Base-by-base conservation (phyloP, 2,797 vertebrate genomes). In the Serranus cabrilla region DNA sequence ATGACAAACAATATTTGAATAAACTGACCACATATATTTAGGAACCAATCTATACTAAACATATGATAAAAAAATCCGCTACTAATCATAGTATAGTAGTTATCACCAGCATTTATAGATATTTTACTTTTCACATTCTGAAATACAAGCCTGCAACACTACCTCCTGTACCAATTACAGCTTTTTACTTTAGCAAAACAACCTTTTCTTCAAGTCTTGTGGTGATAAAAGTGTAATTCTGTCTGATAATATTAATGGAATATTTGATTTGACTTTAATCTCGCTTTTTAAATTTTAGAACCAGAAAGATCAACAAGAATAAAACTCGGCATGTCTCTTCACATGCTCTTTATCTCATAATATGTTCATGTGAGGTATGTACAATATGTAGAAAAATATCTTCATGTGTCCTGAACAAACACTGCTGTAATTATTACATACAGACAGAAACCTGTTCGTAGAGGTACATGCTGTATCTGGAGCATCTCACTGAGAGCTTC, bases 331-430 rank as follows among this genome's bases (percentile, higher is more conserved):
- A 46, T 61, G 14, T 42, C 11, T 31, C 21, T 23, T 18, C 10
- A 34, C 34, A 34, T 34, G 34, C 5, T 34, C 9, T 40, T 25
- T 23, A 42, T 40, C n/a, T 59, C 14, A 46, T 5, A 62, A 20
- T 64, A 31, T 61, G 34, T 51, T 6, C 49, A 71, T 47, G 54
- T 69, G 23, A 47, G 21, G 10, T 17, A 14, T 3, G 11, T 46
- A 12, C 11, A 42, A 10, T 10, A 69, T 47, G 20, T 47, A 51
- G 11, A 43, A 60, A n/a, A n/a, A n/a, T n/a, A n/a, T 9, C 23
- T 20, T 57, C 77, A 80, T 63, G 55, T 57, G 31, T 12, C 42
- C 50, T 61, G 42, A 52, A 62, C 43, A 56, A 71, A 50, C 23
- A 27, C 39, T 58, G 13, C 21, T 49, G 42, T 61, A 46, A 52